Percentiles rank a stretch among this genome's conserved stretches.
These are phyloP conservation scores for Octopus sinensis DNA, from an alignment of 1,140 invertebrate species.

Conservation along the genomic window DNA sequence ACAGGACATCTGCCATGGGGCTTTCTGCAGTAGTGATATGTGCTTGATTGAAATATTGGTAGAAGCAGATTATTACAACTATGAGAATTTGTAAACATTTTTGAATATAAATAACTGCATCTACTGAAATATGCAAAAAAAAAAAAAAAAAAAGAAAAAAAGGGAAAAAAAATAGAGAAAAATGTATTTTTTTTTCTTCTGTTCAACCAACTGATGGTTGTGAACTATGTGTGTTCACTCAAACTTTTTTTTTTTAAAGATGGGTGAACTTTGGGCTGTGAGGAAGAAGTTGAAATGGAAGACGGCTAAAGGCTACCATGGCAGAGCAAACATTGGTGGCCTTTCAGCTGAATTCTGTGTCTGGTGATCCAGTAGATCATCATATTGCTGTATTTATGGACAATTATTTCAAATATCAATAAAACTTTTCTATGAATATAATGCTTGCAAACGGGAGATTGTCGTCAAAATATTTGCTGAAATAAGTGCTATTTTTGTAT, in stretches of 20 bases:
- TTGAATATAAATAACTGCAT: not conserved
- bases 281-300: not conserved
- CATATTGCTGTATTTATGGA: not conserved
- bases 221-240: no score
- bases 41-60: no score
- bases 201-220: not conserved
- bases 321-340: not conserved
- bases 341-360: constrained; percentile 7
- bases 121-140: not conserved
- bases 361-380: not conserved
- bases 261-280: no score
- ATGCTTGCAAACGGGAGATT: constrained; percentile 7
- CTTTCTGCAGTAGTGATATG: constrained; percentile 13
- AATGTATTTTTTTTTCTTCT: not conserved
- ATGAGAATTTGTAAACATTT: not conserved
- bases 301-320: not conserved
- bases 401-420: not conserved
- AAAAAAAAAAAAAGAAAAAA: not conserved
- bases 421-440: not conserved
- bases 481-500: constrained; percentile 17
- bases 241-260: no score
- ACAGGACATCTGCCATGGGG: not conserved
- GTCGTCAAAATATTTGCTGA: not conserved
- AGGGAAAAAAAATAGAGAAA: not conserved
- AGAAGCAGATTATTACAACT: not conserved